Base-by-base conservation (phyloP, 2,797 vertebrate genomes). In the Microctenopoma steveboyesi region DNA sequence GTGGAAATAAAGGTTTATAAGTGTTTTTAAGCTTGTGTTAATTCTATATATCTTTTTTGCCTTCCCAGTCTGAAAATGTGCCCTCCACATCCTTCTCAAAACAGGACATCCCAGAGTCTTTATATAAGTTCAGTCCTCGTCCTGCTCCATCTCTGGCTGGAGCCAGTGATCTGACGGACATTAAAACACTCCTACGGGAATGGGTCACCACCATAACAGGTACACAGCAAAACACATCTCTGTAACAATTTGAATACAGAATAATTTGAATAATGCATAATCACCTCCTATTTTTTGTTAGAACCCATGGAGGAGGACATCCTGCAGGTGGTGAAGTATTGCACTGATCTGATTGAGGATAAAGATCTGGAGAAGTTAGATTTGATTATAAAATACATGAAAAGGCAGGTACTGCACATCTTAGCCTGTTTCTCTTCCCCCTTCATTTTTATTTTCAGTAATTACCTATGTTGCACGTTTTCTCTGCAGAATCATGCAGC, bases 251-350 rank as follows among this genome's bases (percentile, higher is more conserved):
- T 22, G 22, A 22, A 22, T 22, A 22, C 22, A 2, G 22, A 22
- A 22, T 22, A 22, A 22, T 22, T 22, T 22, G 22, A 22, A 22
- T 22, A 22, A 22, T 13, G 11, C 4, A 6, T 42, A 47, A 56
- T 11, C 3, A 6, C 15, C 8, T 42, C 0, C 51, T n/a, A 0
- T 3, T 59, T 70, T 63, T 72, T 43, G 42, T 61, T 86, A 99
- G 98, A 99, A 84, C 98, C 98, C 47, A 98, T 99, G 98, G 97
- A 99, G 89, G 98, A 99, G 93, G 98, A 99, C 86, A 97, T 99
- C 86, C 89, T 99, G 48, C 98, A 99, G 91, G 98, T 99, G 86
- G 96, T 99, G 59, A 98, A 95, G 83, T 99, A 98, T 65, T 99
- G 98, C 93, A 99, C 97, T 81, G 97, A 99, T 80, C 93, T 99